These are phyloP conservation scores for Tuta absoluta DNA, from an alignment of 2,888 invertebrate species.

Conservation along the genomic window DNA sequence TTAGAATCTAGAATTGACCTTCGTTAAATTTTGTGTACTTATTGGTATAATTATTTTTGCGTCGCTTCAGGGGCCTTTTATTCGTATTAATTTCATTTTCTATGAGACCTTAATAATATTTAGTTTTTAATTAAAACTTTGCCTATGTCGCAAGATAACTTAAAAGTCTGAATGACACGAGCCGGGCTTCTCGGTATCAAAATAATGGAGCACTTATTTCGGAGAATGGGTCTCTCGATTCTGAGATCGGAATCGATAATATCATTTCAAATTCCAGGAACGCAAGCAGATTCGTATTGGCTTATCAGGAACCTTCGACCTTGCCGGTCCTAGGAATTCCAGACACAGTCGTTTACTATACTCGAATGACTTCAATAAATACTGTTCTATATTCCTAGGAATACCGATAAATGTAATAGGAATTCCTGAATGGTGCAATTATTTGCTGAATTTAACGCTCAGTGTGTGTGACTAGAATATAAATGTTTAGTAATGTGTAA, in stretches of 20 bases:
- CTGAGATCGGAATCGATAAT: neutral
- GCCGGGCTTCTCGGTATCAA: neutral
- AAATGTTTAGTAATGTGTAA: neutral
- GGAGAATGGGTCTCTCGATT: neutral
- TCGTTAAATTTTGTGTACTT: neutral
- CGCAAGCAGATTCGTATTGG: neutral
- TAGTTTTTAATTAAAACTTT: neutral
- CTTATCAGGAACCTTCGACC: neutral
- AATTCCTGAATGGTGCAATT: conserved; percentile 5
- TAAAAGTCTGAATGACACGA: neutral
- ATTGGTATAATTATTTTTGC: neutral
- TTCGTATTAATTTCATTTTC: neutral
- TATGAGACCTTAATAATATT: neutral
- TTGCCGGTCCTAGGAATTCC: neutral
- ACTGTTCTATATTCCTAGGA: neutral
- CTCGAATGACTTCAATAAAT: conserved; percentile 2
- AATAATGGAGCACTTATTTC: neutral
- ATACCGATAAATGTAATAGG: neutral
- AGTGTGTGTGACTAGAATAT: neutral
- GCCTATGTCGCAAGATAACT: too few species aligned
- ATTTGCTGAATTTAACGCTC: neutral
- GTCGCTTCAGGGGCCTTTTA: neutral
- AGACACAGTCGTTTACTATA: neutral
- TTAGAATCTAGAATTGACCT: neutral
- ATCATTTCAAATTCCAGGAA: neutral